These are phyloP conservation scores for Aplidium turbinatum DNA, from an alignment of 23 tunicate species.

Conservation along the genomic window DNA sequence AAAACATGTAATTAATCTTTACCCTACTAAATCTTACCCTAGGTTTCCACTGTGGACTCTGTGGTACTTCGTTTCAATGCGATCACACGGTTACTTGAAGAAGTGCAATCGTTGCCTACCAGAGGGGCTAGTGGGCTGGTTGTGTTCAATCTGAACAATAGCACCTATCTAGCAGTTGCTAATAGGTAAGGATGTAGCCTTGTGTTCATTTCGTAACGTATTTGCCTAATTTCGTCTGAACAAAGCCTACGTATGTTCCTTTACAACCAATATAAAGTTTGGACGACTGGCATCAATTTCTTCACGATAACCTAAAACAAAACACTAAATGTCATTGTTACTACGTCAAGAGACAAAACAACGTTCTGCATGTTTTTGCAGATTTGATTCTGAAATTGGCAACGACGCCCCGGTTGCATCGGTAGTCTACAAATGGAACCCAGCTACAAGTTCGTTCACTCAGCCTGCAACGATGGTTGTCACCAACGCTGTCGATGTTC, in stretches of 20 bases:
- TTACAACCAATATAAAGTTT: no score
- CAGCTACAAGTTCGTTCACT: slow-evolving; percentile 16
- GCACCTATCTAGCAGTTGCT: slow-evolving; percentile 63
- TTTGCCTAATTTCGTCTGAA: no score
- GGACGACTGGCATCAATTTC: no score
- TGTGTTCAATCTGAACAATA: slow-evolving; percentile 16
- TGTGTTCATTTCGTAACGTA: slow-evolving; percentile 1
- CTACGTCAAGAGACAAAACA: no score
- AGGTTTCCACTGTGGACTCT: slow-evolving; percentile 78
- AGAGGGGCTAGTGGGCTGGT: slow-evolving; percentile 65
- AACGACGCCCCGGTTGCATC: slow-evolving; percentile 43
- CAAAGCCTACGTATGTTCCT: no score
- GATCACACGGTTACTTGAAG: slow-evolving; percentile 8
- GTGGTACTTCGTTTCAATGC: slow-evolving; percentile 45
- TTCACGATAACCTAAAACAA: no score
- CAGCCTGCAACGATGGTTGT: slow-evolving; percentile 41
- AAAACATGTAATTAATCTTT: no score
- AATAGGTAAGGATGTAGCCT: slow-evolving; percentile 51
- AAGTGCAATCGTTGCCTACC: slow-evolving; percentile 78
- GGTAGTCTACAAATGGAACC: slow-evolving; percentile 67
- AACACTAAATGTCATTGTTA: no score
- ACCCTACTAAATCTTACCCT: no score
- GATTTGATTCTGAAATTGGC: slow-evolving; percentile 55
- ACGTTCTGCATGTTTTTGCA: no score
- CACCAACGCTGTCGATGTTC: slow-evolving; percentile 53